Evolutionary conservation across 2,888 invertebrate genomes (phyloP).

Genomic region (Zele albiditarsus): DNA sequence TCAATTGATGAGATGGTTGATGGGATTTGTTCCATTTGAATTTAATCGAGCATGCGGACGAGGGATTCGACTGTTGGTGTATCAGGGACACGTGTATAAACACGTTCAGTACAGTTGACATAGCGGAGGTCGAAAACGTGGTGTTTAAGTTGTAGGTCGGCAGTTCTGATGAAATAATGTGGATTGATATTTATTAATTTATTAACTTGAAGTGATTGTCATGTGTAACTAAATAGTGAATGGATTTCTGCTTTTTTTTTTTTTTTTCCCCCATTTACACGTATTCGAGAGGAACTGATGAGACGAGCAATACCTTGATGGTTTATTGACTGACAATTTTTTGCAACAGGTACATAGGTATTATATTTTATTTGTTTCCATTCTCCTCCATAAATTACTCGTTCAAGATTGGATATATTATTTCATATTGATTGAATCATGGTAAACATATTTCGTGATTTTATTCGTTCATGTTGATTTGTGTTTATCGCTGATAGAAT

Average conservation of each 20-base stretch:
- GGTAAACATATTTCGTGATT: not conserved
- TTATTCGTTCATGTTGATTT: not conserved
- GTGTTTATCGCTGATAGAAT: too few species aligned
- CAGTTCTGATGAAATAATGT: not conserved
- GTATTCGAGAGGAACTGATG: not conserved
- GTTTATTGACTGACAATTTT: constrained; percentile 2
- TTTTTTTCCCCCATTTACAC: not conserved
- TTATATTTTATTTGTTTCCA: not conserved
- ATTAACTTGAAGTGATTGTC: too few species aligned
- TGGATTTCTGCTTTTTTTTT: not conserved
- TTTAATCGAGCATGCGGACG: not conserved
- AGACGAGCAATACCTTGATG: not conserved
- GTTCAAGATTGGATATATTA: not conserved
- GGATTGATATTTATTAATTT: not conserved
- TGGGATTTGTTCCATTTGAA: not conserved
- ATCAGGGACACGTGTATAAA: constrained; percentile 26
- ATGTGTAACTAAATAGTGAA: too few species aligned
- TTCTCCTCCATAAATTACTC: not conserved
- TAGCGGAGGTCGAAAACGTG: not conserved
- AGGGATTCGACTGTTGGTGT: not conserved
- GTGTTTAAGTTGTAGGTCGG: not conserved
- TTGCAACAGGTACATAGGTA: constrained; percentile 28
- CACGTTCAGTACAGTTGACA: not conserved
- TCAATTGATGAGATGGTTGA: not conserved
- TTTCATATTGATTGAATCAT: not conserved